Conservation (phyloP, 1,140 invertebrate species). For the Yoshiicerus persimilis region DNA sequence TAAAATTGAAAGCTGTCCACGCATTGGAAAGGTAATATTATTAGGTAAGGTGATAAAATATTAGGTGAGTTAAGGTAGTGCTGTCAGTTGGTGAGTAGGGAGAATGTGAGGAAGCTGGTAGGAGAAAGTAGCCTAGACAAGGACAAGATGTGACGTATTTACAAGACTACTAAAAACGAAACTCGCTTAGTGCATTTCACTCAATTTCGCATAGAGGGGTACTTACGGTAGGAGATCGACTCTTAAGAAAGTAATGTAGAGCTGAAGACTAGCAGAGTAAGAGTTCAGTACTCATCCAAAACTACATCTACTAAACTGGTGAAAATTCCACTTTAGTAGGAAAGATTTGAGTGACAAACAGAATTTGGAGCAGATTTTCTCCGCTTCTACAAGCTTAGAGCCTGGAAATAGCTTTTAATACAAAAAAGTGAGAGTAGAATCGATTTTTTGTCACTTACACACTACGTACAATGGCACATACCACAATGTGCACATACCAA, state of each 20-base stretch:
- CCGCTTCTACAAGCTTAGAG: neutral
- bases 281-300: neutral
- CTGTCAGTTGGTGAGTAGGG: neutral
- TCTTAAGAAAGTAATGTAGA: neutral
- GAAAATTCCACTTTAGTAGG: neutral
- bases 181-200: neutral
- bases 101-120: neutral
- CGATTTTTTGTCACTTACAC: constrained; percentile 22
- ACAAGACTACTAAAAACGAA: neutral
- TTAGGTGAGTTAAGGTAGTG: neutral
- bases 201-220: neutral
- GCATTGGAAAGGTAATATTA: neutral
- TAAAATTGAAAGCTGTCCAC: neutral
- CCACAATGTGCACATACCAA: neutral
- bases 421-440: constrained; percentile 18
- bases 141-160: neutral
- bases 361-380: constrained; percentile 12
- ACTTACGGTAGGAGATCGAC: neutral
- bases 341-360: constrained; percentile 8
- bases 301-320: neutral
- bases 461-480: neutral
- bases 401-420: constrained; percentile 14
- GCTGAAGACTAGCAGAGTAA: neutral
- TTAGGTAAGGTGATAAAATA: neutral
- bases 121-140: neutral